Evolutionary conservation across 1,140 invertebrate species (phyloP).

Genomic region (Habropoda laboriosa): DNA sequence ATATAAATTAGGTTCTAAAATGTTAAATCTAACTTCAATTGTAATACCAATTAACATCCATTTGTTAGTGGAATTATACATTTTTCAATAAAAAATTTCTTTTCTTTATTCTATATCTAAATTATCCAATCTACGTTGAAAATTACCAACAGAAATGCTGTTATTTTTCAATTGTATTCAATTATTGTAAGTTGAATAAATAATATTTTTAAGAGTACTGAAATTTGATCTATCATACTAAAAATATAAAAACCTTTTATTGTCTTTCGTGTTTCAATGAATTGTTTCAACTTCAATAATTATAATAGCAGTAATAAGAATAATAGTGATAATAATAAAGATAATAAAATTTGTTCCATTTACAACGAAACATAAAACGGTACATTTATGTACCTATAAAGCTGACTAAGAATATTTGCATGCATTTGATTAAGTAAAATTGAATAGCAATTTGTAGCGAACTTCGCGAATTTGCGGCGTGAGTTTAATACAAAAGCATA

Average conservation of each 20-base stretch:
- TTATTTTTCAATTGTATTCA: neutral
- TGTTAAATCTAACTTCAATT: neutral
- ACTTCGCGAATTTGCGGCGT: neutral
- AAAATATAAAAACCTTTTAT: conserved; percentile 36
- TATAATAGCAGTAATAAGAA: neutral
- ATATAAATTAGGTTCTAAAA: neutral
- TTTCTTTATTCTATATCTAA: neutral
- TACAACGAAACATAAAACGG: neutral
- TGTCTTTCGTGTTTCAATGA: conserved; percentile 49
- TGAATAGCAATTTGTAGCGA: neutral
- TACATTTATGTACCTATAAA: conserved; percentile 2
- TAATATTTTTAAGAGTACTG: conserved; percentile 19
- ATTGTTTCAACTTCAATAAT: conserved; percentile 8
- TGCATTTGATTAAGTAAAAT: conserved; percentile 12
- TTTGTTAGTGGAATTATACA: conserved; percentile 17
- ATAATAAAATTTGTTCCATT: neutral
- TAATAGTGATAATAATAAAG: conserved; percentile 7
- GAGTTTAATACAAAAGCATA: conserved; percentile 32
- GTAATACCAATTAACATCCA: conserved; percentile 1
- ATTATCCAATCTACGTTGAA: neutral
- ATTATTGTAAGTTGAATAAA: neutral
- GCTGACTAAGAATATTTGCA: conserved; percentile 11
- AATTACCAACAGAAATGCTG: conserved; percentile 4
- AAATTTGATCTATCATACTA: conserved; percentile 43
- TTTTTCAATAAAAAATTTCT: neutral